Evolutionary conservation across 2,888 invertebrate genomes (phyloP), one percentile per base, ranked within the genome.

Genomic region (Polydrusus pterygomalis): DNA sequence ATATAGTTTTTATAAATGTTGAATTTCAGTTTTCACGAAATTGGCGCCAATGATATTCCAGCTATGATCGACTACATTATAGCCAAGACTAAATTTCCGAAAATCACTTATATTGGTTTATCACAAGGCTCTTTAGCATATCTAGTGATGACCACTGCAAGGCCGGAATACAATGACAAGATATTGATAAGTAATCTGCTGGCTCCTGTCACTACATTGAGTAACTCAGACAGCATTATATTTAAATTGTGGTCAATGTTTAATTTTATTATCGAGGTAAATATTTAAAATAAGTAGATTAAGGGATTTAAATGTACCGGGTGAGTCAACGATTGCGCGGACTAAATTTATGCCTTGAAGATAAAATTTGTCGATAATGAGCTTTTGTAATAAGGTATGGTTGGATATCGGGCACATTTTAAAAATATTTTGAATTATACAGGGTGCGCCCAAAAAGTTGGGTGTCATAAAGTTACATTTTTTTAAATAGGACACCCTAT

Each of bases 1-100:
- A n/a, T 34, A 34, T 2, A 34, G 8, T 6, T 34, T 34, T 7
- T 7, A 9, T 34, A 34, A 34, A 43, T 47, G 1, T 49, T 45
- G 13, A 38, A 68, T 74, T 69, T 64, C 40, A 75, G 75, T 18
- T 71, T 54, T 54, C 71, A 75, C 18, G 75, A 75, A 60, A 67
- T 71, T 18, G 75, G 65, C 10, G 6, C 67, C 10, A 60, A 60
- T 18, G 75, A 75, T 58, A 9, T 75, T 58, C 71, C 75, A 9
- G 71, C 74, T 7, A 75, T 75, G 75, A 65, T 75, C 38, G 71
- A 75, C n/a, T 40, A 67, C 20, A 38, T 75, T 18, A 17, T 58
- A 0, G n/a, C 20, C 10, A 71, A 47, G 20, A 70, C 64, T 8
- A 34, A 58, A 7, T 38, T 40, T 58, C 11, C 58, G 15, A 70